A percentile compares a stretch with the other conserved stretches of the same genome.
phyloP scores from a whole-genome alignment of 2,888 invertebrate genomes.

The Nomada flava region DNA sequence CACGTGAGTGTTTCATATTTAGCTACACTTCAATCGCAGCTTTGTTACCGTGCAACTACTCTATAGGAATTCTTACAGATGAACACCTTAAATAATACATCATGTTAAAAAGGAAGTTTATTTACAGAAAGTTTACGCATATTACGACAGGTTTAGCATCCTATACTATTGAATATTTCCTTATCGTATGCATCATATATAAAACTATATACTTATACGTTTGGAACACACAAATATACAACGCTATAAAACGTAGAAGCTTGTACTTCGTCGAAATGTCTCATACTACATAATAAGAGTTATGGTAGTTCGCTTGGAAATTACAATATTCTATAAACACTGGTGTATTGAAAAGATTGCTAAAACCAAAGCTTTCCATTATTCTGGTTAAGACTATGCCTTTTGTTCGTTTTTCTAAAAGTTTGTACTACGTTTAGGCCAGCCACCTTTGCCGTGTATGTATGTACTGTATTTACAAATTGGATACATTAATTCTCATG shows the following conservation, averaged over 20 bases:
- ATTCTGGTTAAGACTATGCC: constrained; percentile 9
- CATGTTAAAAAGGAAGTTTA: constrained; percentile 52
- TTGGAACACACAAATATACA: constrained; percentile 72
- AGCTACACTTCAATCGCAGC: not conserved
- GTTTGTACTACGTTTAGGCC: constrained; percentile 75
- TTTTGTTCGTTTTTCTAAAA: constrained; percentile 50
- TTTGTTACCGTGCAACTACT: constrained; percentile 8
- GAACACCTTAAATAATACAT: constrained; percentile 19
- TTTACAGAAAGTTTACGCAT: constrained; percentile 63
- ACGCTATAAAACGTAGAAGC: constrained; percentile 72
- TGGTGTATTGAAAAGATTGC: constrained; percentile 25
- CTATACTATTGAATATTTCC: constrained; percentile 52
- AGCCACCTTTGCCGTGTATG: constrained; percentile 53
- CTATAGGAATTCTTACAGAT: constrained; percentile 14
- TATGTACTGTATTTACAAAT: constrained; percentile 9
- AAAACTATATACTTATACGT: constrained; percentile 70
- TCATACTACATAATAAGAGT: constrained; percentile 45
- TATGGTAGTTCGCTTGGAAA: constrained; percentile 10
- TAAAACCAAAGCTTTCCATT: constrained; percentile 27
- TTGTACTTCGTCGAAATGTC: constrained; percentile 62
- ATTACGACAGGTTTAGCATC: constrained; percentile 55
- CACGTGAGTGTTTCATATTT: constrained; percentile 19
- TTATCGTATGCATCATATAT: constrained; percentile 47
- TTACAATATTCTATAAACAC: constrained; percentile 15
- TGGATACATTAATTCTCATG: constrained; percentile 32